These are phyloP conservation scores for Petrolisthes manimaculis DNA, from an alignment of 2,888 invertebrate species.

Conservation along the genomic window DNA sequence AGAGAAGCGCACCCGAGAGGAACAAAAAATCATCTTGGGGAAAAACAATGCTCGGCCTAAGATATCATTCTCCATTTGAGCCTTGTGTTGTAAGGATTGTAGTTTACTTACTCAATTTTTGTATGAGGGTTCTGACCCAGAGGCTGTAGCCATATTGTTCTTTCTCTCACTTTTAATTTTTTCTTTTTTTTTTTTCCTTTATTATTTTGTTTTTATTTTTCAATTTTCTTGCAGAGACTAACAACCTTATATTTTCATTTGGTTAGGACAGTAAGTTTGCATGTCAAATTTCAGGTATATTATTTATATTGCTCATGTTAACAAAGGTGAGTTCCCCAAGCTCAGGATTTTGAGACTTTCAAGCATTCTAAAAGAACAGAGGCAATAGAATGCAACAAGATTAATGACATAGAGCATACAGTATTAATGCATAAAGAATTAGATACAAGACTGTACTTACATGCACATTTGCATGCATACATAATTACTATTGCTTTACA, in stretches of 20 bases:
- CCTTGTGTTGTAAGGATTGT: slow-evolving; percentile 31
- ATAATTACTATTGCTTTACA: too few species aligned
- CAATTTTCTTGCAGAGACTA: neutral
- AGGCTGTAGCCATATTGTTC: slow-evolving; percentile 6
- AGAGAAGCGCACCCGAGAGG: slow-evolving; percentile 90
- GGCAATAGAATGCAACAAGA: too few species aligned
- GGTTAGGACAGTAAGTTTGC: neutral
- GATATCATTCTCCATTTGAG: slow-evolving; percentile 81
- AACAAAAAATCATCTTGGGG: slow-evolving; percentile 96
- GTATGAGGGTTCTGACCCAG: neutral
- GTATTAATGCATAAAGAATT: too few species aligned
- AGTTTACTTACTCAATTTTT: slow-evolving; percentile 17
- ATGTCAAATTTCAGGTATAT: neutral
- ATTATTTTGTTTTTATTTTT: slow-evolving; percentile 1
- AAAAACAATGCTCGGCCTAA: slow-evolving; percentile 97
- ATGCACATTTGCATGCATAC: too few species aligned
- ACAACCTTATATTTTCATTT: slow-evolving; percentile 6
- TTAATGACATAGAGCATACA: too few species aligned
- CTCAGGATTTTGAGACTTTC: too few species aligned
- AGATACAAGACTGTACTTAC: too few species aligned
- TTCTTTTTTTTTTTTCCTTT: slow-evolving; percentile 23
- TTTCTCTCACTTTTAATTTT: slow-evolving; percentile 15
- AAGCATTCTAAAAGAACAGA: too few species aligned
- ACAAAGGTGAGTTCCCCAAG: too few species aligned
- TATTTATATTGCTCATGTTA: neutral